Conservation (phyloP, 2,113 vertebrate species). For the Phasianus colchicus region DNA sequence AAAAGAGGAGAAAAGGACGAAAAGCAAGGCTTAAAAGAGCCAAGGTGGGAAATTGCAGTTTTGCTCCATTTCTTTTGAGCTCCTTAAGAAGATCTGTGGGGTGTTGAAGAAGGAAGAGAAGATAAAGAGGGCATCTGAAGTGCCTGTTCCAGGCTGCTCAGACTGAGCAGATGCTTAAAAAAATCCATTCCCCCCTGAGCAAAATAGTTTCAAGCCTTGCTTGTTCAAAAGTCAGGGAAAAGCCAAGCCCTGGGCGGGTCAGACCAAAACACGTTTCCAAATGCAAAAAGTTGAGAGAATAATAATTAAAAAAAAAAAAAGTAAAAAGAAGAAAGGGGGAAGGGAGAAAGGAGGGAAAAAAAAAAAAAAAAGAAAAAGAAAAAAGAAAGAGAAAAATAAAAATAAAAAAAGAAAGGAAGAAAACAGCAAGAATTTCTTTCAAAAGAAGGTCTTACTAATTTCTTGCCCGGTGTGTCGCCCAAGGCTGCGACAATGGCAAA, state of each 20-base stretch:
- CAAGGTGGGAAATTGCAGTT: slow-evolving; percentile 47
- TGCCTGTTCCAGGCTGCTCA: background rate
- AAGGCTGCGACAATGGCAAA: slow-evolving; percentile 97
- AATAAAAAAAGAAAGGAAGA: background rate
- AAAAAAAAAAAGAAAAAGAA: background rate
- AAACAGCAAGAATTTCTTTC: slow-evolving; percentile 62
- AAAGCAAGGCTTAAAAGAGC: slow-evolving; percentile 77
- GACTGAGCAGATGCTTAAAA: background rate
- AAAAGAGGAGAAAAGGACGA: slow-evolving; percentile 50
- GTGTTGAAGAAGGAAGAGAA: background rate
- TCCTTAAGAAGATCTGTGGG: slow-evolving; percentile 23
- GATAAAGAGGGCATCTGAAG: background rate
- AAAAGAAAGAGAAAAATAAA: background rate
- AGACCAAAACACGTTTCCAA: slow-evolving; percentile 66
- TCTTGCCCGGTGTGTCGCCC: slow-evolving; percentile 90
- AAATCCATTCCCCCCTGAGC: slow-evolving; percentile 59
- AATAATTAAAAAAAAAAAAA: background rate
- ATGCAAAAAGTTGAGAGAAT: slow-evolving; percentile 29
- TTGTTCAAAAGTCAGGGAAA: slow-evolving; percentile 69
- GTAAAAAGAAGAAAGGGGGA: background rate
- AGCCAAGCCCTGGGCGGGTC: slow-evolving; percentile 56
- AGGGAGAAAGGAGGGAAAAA: background rate
- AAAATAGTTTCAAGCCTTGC: slow-evolving; percentile 75
- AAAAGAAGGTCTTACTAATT: slow-evolving; percentile 81
- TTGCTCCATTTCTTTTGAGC: background rate